phyloP scores from a whole-genome alignment of 2,888 invertebrate species.

The Agonopterix heracliana region DNA sequence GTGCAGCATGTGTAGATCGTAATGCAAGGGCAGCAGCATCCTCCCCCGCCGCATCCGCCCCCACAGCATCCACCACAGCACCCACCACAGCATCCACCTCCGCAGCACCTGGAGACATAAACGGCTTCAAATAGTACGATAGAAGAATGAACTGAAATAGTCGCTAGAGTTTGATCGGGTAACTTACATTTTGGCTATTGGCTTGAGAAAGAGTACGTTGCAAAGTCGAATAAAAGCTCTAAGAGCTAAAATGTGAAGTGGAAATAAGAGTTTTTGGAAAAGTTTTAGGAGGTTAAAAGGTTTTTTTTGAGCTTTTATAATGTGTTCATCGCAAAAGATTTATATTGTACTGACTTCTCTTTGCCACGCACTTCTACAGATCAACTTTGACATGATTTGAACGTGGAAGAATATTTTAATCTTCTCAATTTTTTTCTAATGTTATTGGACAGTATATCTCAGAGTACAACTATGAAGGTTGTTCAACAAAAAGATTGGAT shows the following conservation, averaged over 20 bases:
- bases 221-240: slow-evolving; percentile 16
- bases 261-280: slow-evolving; percentile 12
- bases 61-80: slow-evolving; percentile 23
- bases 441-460: no score
- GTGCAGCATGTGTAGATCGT: slow-evolving; percentile 30
- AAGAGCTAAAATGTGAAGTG: slow-evolving; percentile 6
- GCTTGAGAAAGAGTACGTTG: slow-evolving; percentile 9
- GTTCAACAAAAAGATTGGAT: no score
- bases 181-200: slow-evolving; percentile 34
- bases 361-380: slow-evolving; percentile 24
- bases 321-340: slow-evolving; percentile 37
- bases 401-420: slow-evolving; percentile 19
- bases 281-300: slow-evolving; percentile 1
- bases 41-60: slow-evolving; percentile 24
- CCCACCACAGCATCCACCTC: slow-evolving; percentile 48
- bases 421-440: neutral
- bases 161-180: neutral
- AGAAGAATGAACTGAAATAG: neutral
- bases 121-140: neutral
- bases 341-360: slow-evolving; percentile 38
- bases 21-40: slow-evolving; percentile 34
- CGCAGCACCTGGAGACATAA: slow-evolving; percentile 40
- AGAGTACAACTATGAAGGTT: no score
- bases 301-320: slow-evolving; percentile 31
- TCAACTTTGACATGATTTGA: slow-evolving; percentile 29